Evolutionary conservation across 1,140 invertebrate species (phyloP).

Genomic region (Tachypleus tridentatus): DNA sequence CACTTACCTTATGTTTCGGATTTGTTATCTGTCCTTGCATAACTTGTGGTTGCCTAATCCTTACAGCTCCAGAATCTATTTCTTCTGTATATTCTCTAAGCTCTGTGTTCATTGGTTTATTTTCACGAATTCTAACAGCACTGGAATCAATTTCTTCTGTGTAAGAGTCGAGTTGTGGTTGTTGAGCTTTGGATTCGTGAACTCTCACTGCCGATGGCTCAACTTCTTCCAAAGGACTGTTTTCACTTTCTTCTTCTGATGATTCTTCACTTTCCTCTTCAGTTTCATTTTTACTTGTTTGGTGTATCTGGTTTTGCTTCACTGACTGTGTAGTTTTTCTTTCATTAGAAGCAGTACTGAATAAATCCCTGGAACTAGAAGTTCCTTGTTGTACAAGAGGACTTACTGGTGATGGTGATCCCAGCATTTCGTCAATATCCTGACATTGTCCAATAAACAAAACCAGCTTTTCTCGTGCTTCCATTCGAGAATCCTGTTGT

Average conservation of each 20-base stretch:
- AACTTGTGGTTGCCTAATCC: constrained; percentile 15
- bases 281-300: background rate
- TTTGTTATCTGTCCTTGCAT: constrained; percentile 19
- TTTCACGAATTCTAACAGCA: constrained; percentile 25
- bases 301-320: too few species aligned
- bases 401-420: constrained; percentile 19
- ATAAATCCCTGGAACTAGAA: too few species aligned
- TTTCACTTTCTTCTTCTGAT: too few species aligned
- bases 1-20: constrained; percentile 13
- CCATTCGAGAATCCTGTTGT: background rate
- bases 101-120: constrained; percentile 15
- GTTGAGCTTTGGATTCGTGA: constrained; percentile 21
- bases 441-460: constrained; percentile 18
- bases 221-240: constrained; percentile 15
- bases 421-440: constrained; percentile 28
- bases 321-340: too few species aligned
- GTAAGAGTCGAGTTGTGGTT: constrained; percentile 20
- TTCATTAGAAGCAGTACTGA: too few species aligned
- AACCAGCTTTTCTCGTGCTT: background rate
- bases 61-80: constrained; percentile 18
- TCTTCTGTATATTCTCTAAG: constrained; percentile 20
- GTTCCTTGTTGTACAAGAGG: constrained; percentile 4
- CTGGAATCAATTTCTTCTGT: constrained; percentile 27
- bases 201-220: constrained; percentile 23
- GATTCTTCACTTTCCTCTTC: background rate